These are phyloP conservation scores for Latheticus oryzae DNA, from an alignment of 2,888 invertebrate species.

Conservation along the genomic window DNA sequence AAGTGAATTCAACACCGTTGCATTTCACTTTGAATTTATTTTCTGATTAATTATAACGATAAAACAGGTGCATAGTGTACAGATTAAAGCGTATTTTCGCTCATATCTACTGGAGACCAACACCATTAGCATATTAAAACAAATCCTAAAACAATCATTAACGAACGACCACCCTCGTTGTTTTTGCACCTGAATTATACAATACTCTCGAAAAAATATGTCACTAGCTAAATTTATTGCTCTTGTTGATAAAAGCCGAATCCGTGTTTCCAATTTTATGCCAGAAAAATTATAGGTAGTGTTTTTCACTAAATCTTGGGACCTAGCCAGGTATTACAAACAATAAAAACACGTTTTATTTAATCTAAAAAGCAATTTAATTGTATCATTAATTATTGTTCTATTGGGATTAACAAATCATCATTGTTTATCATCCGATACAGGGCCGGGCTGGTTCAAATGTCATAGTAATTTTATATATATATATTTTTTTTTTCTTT, in stretches of 20 bases:
- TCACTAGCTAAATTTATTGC: too few species aligned
- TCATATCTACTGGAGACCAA: slow-evolving; percentile 45
- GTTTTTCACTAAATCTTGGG: slow-evolving; percentile 19
- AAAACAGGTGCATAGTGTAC: slow-evolving; percentile 59
- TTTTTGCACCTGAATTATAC: slow-evolving; percentile 18
- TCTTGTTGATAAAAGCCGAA: too few species aligned
- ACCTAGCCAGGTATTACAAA: slow-evolving; percentile 1
- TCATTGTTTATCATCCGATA: slow-evolving; percentile 4
- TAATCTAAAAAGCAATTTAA: neutral
- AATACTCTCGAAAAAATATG: neutral
- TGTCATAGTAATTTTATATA: too few species aligned
- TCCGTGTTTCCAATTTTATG: slow-evolving; percentile 26
- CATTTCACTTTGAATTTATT: slow-evolving; percentile 52
- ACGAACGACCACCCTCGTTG: slow-evolving; percentile 10
- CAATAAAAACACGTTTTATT: slow-evolving; percentile 6
- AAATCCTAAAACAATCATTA: slow-evolving; percentile 42
- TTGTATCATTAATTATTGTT: slow-evolving; percentile 10
- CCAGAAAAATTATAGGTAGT: slow-evolving; percentile 18
- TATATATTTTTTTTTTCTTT: too few species aligned
- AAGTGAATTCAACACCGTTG: slow-evolving; percentile 38
- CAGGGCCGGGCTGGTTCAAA: slow-evolving; percentile 5
- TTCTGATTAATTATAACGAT: slow-evolving; percentile 60
- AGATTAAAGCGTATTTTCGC: slow-evolving; percentile 59
- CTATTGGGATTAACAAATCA: slow-evolving; percentile 4
- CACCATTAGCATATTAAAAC: slow-evolving; percentile 43